Evolutionary conservation across 2,888 invertebrate genomes (phyloP).

Genomic region (Lepidochitona cinerea): DNA sequence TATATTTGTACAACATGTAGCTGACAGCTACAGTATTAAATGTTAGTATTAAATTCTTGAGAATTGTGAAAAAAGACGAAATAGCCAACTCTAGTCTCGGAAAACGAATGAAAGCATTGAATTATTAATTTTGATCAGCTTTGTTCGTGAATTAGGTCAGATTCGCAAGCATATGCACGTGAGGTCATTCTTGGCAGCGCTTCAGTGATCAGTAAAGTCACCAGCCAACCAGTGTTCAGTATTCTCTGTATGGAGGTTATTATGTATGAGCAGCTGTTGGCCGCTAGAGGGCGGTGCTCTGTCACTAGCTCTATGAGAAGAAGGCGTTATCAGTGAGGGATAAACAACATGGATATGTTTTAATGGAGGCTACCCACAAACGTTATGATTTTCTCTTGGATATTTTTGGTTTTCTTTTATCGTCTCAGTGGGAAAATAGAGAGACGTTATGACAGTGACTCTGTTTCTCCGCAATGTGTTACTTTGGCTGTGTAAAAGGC

Average conservation of each 20-base stretch:
- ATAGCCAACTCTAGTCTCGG: no score
- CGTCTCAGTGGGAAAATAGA: not conserved
- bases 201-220: not conserved
- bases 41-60: no score
- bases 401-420: not conserved
- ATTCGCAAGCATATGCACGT: not conserved
- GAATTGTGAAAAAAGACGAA: no score
- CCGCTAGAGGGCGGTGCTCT: not conserved
- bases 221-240: not conserved
- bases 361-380: not conserved
- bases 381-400: not conserved
- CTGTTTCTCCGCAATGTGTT: not conserved
- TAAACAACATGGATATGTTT: not conserved
- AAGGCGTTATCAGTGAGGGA: not conserved
- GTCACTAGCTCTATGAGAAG: not conserved
- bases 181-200: not conserved
- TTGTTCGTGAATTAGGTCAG: slow-evolving; percentile 1
- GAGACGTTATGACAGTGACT: not conserved
- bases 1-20: no score
- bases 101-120: no score
- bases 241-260: not conserved
- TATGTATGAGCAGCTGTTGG: slow-evolving; percentile 1
- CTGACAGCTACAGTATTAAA: no score
- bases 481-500: not conserved
- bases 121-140: not conserved